Base-by-base conservation (phyloP, 2,797 vertebrate genomes). In the Clarias fuscus region DNA sequence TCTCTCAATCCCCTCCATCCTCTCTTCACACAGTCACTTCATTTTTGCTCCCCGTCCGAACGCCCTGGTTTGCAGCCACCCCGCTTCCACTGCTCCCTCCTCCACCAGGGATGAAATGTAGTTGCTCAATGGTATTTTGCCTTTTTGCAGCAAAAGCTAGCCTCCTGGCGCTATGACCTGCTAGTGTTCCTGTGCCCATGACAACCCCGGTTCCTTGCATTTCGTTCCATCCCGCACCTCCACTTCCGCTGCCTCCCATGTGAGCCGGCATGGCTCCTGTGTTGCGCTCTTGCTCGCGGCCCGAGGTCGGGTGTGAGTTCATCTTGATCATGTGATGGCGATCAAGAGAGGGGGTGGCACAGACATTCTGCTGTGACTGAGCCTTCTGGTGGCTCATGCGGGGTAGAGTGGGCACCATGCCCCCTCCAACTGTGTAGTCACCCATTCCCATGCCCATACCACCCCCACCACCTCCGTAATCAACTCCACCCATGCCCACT, bases 121-220 rank as follows among this genome's bases (percentile, higher is more conserved):
- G 95, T 93, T 98, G 97, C 95, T 98, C 97, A 62, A 98, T 96
- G 85, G 97, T 97, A 92, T 97, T 97, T 94, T 98, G 97, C 93
- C 96, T 94, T 91, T 97, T 97, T 5, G 95, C 89, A 48, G 96
- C 96, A 85, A 97, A 98, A 86, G 97, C 96, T 89, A 97, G 96
- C 93, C 97, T 95, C 90, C 95, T 94, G 78, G 95, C 96, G 0
- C 93, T 96, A 91, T 96, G 96, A 83, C 95, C 95, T 80, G 92
- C 94, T 72, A 96, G 91, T 53, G 96, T 96, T 93, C 95, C 96
- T 10, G 95, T 96, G 91, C 95, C 95, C 95, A 96, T 95, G 91
- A 95, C 95, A 22, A 96, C 95, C 72, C 95, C 95, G 0, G 92
- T 93, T 76, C 92, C 94, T 5, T 95, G 94, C 89, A 89, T 90